Base-by-base conservation (phyloP, 2,797 vertebrate genomes). In the Arnoldichthys spilopterus region DNA sequence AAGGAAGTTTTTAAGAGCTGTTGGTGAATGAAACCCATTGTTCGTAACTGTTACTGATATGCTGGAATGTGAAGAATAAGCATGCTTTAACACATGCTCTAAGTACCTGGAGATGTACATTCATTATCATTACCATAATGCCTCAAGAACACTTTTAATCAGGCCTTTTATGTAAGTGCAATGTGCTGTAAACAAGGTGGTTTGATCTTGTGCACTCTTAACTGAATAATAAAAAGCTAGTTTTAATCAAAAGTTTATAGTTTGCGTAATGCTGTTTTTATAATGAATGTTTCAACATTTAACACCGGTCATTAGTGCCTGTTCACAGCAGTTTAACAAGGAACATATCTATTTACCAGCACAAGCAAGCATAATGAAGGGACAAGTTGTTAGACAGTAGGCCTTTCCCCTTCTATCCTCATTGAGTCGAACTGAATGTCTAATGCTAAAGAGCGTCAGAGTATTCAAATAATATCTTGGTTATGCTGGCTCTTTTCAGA, bases 381-480 rank as follows among this genome's bases (percentile, higher is more conserved):
- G 6, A 45, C 40, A 45, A 66, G n/a, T 64, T 64, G 32, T 43
- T 15, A 64, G 18, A 64, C 32, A 34, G 22, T 22, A 40, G 8
- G 15, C 6, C n/a, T 43, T 26, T 67, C 40, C 43, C 22, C 47
- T 34, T 4, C 28, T 20, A 54, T 28, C 28, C 12, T 30, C 15
- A 3, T 22, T 20, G 8, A n/a, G 28, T 28, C 22, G 49, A 53
- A 53, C 8, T 32, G 18, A 76, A 76, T 45, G 37, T 47, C 22
- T 76, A 24, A 40, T 40, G 34, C 32, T 66, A 2, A 30, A 45
- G n/a, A 13, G 3, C 51, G 16, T 34, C 12, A 4, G 6, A 20
- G 24, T 7, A 40, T 66, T 67, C 40, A 20, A 66, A 67, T 40
- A 66, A 76, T 40, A 43, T n/a, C 34, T 58, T 49, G 18, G 28